Percentiles rank a stretch among this genome's conserved stretches.
phyloP scores from a whole-genome alignment of 2,113 vertebrate species.

The Poecile atricapillus region DNA sequence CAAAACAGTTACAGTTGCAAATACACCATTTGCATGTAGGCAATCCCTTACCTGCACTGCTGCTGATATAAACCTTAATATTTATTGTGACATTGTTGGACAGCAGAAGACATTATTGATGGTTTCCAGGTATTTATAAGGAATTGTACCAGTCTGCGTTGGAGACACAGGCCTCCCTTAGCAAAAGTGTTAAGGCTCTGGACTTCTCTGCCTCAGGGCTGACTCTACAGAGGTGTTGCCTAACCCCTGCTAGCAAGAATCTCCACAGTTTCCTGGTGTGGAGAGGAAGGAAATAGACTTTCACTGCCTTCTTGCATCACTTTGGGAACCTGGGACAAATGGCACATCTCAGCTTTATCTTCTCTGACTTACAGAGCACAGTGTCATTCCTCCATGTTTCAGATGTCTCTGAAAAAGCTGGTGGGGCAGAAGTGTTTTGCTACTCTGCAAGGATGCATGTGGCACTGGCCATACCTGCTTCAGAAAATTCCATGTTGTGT shows the following conservation, averaged over 20 bases:
- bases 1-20: background rate
- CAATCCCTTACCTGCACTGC: background rate
- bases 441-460: background rate
- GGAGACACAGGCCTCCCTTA: background rate
- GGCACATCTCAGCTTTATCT: background rate
- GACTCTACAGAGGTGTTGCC: background rate
- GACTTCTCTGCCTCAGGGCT: background rate
- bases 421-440: background rate
- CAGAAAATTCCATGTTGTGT: slow-evolving; percentile 34
- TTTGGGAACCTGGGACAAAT: background rate
- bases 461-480: background rate
- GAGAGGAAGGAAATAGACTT: background rate
- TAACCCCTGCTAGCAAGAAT: background rate
- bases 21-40: background rate
- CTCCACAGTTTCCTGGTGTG: background rate
- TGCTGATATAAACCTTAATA: background rate
- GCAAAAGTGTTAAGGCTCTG: background rate
- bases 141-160: background rate
- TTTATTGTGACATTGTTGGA: background rate
- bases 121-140: background rate
- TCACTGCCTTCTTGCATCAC: background rate
- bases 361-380: background rate
- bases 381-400: background rate
- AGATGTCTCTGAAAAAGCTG: background rate
- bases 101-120: background rate